Evolutionary conservation across 2,113 vertebrate species (phyloP).

Genomic region (Suricata suricatta): DNA sequence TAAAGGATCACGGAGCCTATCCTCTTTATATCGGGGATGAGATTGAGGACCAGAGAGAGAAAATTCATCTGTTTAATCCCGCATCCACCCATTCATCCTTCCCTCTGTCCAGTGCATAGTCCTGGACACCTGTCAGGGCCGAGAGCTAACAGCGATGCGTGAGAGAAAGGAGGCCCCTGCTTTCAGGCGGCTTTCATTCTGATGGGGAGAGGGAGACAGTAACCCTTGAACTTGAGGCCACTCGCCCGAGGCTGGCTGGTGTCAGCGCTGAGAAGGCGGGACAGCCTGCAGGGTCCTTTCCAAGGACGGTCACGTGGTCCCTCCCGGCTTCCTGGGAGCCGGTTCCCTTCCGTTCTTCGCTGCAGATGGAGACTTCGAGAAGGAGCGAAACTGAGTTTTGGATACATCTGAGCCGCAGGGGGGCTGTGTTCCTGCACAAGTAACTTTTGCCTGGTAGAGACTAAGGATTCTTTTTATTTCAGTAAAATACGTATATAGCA

Average conservation of each 20-base stretch:
- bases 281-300: background rate
- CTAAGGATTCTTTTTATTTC: background rate
- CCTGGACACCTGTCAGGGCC: background rate
- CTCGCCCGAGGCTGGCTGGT: background rate
- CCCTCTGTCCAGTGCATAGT: background rate
- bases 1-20: background rate
- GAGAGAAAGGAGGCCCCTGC: background rate
- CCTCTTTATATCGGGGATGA: background rate
- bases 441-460: background rate
- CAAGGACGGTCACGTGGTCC: fast-evolving
- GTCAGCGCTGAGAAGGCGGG: background rate
- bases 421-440: background rate
- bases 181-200: background rate
- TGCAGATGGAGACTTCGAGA: background rate
- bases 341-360: too few species aligned
- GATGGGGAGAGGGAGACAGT: background rate
- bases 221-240: background rate
- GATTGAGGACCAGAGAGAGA: background rate
- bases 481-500: background rate
- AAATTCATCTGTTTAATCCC: background rate
- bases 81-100: background rate
- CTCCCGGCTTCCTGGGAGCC: background rate
- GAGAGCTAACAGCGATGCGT: fast-evolving
- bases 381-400: background rate
- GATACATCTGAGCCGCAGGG: background rate